These are phyloP conservation scores for Bombus difficillimus DNA, from an alignment of 1,140 invertebrate genomes.

Conservation along the genomic window DNA sequence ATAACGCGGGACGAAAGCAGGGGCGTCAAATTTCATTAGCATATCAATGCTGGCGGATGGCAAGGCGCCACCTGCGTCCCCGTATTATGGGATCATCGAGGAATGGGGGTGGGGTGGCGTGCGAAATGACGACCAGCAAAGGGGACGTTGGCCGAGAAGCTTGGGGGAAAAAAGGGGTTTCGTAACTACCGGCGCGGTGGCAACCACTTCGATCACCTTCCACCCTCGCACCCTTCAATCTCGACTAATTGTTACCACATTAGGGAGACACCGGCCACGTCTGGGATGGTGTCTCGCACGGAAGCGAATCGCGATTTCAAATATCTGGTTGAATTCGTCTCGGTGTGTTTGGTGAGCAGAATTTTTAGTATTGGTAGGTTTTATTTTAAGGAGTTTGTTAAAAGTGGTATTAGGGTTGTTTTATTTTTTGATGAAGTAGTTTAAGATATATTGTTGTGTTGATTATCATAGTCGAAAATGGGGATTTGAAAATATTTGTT, in stretches of 20 bases:
- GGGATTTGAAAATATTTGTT: not conserved
- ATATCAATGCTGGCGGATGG: constrained; percentile 83
- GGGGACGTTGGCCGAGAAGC: constrained; percentile 29
- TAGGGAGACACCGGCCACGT: not conserved
- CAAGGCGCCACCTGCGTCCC: constrained; percentile 80
- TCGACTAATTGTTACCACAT: constrained; percentile 55
- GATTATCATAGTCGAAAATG: not conserved
- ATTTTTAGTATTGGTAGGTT: too few relatives aligned
- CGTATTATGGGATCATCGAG: constrained; percentile 80
- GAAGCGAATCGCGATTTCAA: not conserved
- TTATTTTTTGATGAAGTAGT: too few relatives aligned
- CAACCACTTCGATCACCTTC: constrained; percentile 16
- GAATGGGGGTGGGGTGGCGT: constrained; percentile 49
- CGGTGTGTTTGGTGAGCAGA: not conserved
- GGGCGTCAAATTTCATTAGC: constrained; percentile 84
- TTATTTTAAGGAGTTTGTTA: too few relatives aligned
- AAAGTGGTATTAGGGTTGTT: too few relatives aligned
- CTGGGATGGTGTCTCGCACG: not conserved
- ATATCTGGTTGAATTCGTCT: not conserved
- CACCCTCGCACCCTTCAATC: constrained; percentile 11
- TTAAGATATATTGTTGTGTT: too few relatives aligned
- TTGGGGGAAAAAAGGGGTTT: constrained; percentile 46
- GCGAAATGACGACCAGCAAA: constrained; percentile 47
- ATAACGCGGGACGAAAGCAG: constrained; percentile 65
- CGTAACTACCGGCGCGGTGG: constrained; percentile 15